Evolutionary conservation across 2,797 vertebrate species (phyloP).

Genomic region (Nothura maculosa): DNA sequence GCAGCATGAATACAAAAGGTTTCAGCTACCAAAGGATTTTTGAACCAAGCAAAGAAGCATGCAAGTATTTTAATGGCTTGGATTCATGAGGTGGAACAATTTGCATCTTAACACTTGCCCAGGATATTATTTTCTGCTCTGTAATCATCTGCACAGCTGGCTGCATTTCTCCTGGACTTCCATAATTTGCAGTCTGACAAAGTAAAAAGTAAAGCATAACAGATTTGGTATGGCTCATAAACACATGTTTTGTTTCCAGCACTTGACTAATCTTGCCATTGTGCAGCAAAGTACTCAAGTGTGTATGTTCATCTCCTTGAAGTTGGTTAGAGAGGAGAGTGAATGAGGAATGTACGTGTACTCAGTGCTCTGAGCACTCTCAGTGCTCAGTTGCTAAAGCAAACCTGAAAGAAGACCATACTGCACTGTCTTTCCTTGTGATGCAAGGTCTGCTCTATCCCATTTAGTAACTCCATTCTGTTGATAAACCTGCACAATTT

Average conservation of each 20-base stretch:
- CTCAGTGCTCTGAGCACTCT: background rate
- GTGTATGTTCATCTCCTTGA: background rate
- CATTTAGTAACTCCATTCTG: background rate
- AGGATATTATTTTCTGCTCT: background rate
- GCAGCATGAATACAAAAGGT: background rate
- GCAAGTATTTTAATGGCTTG: background rate
- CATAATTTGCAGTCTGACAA: background rate
- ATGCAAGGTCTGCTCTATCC: background rate
- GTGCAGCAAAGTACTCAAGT: background rate
- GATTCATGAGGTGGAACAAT: background rate
- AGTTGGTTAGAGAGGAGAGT: background rate
- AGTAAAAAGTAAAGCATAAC: background rate
- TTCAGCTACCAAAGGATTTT: background rate
- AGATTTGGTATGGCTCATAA: background rate
- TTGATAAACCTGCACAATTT: background rate
- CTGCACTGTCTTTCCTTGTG: background rate
- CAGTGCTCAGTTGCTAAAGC: too few relatives aligned
- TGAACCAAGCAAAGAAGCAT: background rate
- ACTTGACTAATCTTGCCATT: background rate
- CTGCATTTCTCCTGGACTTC: background rate
- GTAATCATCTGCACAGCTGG: background rate
- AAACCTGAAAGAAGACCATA: background rate
- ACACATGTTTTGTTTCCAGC: background rate
- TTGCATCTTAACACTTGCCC: background rate
- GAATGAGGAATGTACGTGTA: background rate